phyloP scores from a whole-genome alignment of 1,140 invertebrate genomes.

The Zaprionus ghesquierei region DNA sequence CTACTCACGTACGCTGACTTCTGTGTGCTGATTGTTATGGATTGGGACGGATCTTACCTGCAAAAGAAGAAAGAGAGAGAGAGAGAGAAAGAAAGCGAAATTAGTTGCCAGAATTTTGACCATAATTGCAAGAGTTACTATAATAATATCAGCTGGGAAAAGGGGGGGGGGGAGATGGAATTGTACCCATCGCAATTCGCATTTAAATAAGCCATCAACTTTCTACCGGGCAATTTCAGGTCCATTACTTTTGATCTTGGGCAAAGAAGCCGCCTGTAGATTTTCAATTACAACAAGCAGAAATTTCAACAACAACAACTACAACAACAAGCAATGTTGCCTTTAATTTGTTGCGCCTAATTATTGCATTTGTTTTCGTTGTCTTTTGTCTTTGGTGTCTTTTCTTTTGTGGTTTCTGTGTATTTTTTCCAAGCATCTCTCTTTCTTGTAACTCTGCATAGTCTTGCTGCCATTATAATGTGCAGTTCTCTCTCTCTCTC shows the following conservation, averaged over 20 bases:
- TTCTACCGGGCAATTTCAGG: slow-evolving; percentile 35
- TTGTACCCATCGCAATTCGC: slow-evolving; percentile 7
- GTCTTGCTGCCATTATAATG: slow-evolving; percentile 42
- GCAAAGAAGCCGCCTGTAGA: slow-evolving; percentile 25
- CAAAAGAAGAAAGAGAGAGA: slow-evolving; percentile 55
- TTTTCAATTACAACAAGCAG: slow-evolving; percentile 49
- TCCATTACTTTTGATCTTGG: slow-evolving; percentile 33
- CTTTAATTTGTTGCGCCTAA: slow-evolving; percentile 57
- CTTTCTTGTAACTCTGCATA: slow-evolving; percentile 34
- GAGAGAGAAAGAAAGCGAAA: slow-evolving; percentile 68
- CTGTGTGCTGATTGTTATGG: slow-evolving; percentile 53
- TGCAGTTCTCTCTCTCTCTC: slow-evolving; percentile 35
- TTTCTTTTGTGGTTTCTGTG: slow-evolving; percentile 2
- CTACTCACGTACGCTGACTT: slow-evolving; percentile 48
- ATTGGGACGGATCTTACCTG: slow-evolving; percentile 52
- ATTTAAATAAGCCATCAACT: slow-evolving; percentile 64
- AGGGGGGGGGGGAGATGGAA: slow-evolving; percentile 33
- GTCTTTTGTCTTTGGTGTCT: slow-evolving; percentile 41
- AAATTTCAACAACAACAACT: background rate
- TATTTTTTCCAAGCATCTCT: no score
- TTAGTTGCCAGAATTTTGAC: slow-evolving; percentile 45
- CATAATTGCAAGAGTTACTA: slow-evolving; percentile 26
- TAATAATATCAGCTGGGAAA: slow-evolving; percentile 24
- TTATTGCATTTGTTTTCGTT: slow-evolving; percentile 67
- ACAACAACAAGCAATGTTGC: slow-evolving; percentile 37